These are phyloP conservation scores for Volucella inanis DNA, from an alignment of 2,888 invertebrate species.

Conservation along the genomic window DNA sequence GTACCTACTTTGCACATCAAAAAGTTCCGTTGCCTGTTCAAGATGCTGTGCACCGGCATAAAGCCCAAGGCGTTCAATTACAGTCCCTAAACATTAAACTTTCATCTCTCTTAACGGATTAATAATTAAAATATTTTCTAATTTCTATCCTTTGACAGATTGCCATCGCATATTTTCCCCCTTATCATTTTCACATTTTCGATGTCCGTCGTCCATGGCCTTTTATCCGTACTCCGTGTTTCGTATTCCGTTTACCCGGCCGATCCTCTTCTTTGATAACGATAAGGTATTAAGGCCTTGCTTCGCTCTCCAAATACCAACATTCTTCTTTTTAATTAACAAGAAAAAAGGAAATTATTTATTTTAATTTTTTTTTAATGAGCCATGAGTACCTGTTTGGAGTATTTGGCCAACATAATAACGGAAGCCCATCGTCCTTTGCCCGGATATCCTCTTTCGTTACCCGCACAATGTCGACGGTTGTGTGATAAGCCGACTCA, in stretches of 20 bases:
- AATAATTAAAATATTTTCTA: conserved; percentile 53
- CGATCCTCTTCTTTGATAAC: conserved; percentile 7
- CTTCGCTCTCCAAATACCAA: conserved; percentile 24
- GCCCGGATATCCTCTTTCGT: neutral
- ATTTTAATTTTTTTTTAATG: conserved; percentile 69
- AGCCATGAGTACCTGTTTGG: conserved; percentile 55
- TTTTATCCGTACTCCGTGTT: neutral
- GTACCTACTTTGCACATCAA: conserved; percentile 5
- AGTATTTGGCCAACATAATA: conserved; percentile 16
- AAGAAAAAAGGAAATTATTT: conserved; percentile 61
- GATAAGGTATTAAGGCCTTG: conserved; percentile 36
- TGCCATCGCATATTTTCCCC: conserved; percentile 26
- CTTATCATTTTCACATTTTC: conserved; percentile 42
- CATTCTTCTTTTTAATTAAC: conserved; percentile 58
- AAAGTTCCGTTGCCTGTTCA: neutral
- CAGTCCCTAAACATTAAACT: conserved; percentile 19
- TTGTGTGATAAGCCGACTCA: conserved; percentile 52
- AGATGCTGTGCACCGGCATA: neutral
- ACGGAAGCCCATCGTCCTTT: conserved; percentile 36
- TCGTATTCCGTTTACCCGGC: conserved; percentile 10
- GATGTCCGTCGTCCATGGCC: neutral
- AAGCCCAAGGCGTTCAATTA: conserved; percentile 1
- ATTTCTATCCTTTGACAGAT: conserved; percentile 26
- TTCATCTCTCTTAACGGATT: conserved; percentile 28
- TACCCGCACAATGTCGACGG: neutral